Base-by-base conservation (phyloP, 2,797 vertebrate species). In the Megaceryle alcyon region DNA sequence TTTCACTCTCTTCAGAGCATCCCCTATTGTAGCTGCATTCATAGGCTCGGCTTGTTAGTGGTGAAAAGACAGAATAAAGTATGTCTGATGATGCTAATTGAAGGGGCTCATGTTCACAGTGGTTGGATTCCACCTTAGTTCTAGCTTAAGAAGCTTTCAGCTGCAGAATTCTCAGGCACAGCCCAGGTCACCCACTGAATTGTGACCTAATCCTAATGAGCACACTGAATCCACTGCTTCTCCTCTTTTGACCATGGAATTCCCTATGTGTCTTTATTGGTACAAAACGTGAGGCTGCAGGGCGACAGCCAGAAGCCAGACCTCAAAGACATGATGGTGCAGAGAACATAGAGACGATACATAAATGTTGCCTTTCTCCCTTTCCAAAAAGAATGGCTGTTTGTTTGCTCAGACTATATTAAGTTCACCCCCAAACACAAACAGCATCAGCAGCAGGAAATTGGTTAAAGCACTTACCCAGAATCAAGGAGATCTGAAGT, bases 401-500 rank as follows among this genome's bases (percentile, higher is more conserved):
- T 72, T 90, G 49, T 70, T 82, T 90, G 4, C 43, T 80, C 2
- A 4, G 15, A 15, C 48, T 94, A 4, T 64, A 64, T 68, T 75
- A 88, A 54, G 6, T 83, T 95, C 72, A 53, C 83, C 29, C 31
- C 51, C 53, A 86, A 73, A 77, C 28, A 41, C 43, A 83, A n/a
- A 70, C 35, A 41, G 35, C 22, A n/a, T 53, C 7, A 65, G n/a
- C 44, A 86, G 31, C 6, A 60, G 39, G 15, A 90, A 82, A 44
- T 68, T 41, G 33, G 35, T 88, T 71, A 53, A 75, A 73, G 28
- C 25, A 64, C 14, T 75, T 1, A 0, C 22, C 19, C 65, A 57
- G 53, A 68, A 33, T 7, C 0, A 0, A 44, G 56, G 48, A 26
- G 21, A 28, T 46, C 9, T 3, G 44, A 86, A 20, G 25, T 10